These are phyloP conservation scores for Cuniculus paca DNA, from an alignment of 2,797 vertebrate genomes.

Conservation along the genomic window DNA sequence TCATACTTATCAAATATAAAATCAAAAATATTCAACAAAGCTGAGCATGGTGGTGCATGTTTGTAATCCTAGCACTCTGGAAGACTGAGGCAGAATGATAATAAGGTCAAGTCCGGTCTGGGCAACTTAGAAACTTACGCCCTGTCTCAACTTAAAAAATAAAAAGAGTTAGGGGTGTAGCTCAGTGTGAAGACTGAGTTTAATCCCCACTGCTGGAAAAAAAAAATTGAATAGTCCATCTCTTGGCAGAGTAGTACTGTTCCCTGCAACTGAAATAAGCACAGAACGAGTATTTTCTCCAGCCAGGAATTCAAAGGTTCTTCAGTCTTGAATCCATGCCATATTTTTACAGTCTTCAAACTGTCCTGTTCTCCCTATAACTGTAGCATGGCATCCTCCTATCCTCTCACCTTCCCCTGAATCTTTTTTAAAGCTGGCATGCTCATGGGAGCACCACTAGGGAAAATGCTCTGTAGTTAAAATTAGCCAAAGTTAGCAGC, in stretches of 20 bases:
- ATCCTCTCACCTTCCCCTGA: constrained; percentile 27
- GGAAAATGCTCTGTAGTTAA: constrained; percentile 55
- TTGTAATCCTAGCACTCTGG: background rate
- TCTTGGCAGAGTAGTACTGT: background rate
- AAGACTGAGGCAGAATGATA: background rate
- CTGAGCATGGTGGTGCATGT: background rate
- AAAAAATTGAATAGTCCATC: background rate
- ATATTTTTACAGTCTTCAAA: constrained; percentile 49
- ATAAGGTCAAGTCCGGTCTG: background rate
- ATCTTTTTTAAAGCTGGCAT: constrained; percentile 55
- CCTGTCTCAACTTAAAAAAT: background rate
- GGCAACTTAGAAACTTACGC: background rate
- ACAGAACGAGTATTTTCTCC: constrained; percentile 10
- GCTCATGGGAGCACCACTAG: background rate
- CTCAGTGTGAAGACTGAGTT: background rate
- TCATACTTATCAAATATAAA: constrained; percentile 50
- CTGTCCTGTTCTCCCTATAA: constrained; percentile 29
- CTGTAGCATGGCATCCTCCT: background rate
- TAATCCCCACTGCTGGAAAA: background rate
- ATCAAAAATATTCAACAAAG: constrained; percentile 44
- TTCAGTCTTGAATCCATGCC: background rate
- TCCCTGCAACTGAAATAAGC: constrained; percentile 47
- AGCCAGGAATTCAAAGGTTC: constrained; percentile 23
- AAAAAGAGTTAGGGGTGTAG: background rate
- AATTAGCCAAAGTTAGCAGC: constrained; percentile 60